Evolutionary conservation across 2,113 vertebrate species (phyloP).

Genomic region (Bujurquina vittata): DNA sequence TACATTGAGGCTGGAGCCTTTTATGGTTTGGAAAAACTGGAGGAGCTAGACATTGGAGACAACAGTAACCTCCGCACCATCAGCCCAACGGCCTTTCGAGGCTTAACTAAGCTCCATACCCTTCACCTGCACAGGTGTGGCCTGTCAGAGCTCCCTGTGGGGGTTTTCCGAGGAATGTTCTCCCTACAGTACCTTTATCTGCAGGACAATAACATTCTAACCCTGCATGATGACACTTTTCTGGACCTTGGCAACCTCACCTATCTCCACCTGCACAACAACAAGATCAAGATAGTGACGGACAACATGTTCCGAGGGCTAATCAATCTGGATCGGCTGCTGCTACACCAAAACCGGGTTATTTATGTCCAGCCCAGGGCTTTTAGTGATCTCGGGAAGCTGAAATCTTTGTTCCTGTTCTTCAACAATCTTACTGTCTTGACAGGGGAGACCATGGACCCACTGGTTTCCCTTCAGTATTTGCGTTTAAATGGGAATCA

Average conservation of each 20-base stretch:
- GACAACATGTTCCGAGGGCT: slow-evolving; percentile 92
- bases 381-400: slow-evolving; percentile 91
- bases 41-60: slow-evolving; percentile 96
- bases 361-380: slow-evolving; percentile 86
- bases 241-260: slow-evolving; percentile 96
- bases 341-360: slow-evolving; percentile 94
- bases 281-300: slow-evolving; percentile 91
- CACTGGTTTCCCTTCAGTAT: slow-evolving; percentile 90
- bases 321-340: slow-evolving; percentile 90
- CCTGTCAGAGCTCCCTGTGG: slow-evolving; percentile 88
- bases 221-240: slow-evolving; percentile 91
- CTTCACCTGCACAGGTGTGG: slow-evolving; percentile 96
- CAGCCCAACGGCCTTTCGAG: slow-evolving; percentile 89
- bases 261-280: slow-evolving; percentile 95
- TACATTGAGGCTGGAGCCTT: slow-evolving; percentile 92
- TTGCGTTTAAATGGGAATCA: slow-evolving; percentile 95
- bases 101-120: slow-evolving; percentile 91
- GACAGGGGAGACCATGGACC: slow-evolving; percentile 89
- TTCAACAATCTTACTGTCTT: slow-evolving; percentile 94
- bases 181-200: slow-evolving; percentile 97
- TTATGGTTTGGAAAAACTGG: slow-evolving; percentile 88
- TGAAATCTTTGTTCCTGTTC: slow-evolving; percentile 94
- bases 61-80: slow-evolving; percentile 91
- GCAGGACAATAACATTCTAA: slow-evolving; percentile 92
- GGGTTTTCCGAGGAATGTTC: slow-evolving; percentile 91